A percentile compares a stretch with the other conserved stretches of the same genome.
Conservation (phyloP, 2,113 vertebrate genomes). For the Nycticryphes semicollaris region DNA sequence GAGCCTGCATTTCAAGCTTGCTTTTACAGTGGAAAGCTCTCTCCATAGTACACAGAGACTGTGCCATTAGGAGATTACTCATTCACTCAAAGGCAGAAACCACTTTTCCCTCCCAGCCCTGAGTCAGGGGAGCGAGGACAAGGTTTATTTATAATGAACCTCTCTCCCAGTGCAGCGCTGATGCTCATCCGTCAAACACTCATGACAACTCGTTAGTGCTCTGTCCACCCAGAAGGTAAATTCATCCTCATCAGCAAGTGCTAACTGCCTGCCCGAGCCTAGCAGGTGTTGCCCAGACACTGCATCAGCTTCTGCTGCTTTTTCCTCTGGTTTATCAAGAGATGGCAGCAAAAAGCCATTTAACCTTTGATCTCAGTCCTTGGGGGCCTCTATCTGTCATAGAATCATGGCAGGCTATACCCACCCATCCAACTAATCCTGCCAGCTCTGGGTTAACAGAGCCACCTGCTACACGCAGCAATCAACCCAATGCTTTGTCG, state of each 20-base stretch:
- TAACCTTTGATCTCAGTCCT: conserved; percentile 62
- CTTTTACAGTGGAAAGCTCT: not conserved
- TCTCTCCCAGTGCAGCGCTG: not conserved
- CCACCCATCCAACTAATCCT: not conserved
- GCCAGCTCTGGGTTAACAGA: fast-evolving
- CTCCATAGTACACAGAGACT: not conserved
- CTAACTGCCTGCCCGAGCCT: not conserved
- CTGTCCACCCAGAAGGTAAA: not conserved
- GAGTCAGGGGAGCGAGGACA: not conserved
- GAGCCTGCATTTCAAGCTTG: not conserved
- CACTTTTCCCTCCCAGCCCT: not conserved
- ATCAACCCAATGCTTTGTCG: fast-evolving
- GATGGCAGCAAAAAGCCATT: conserved; percentile 66
- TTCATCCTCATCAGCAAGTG: not conserved
- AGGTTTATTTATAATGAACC: not conserved
- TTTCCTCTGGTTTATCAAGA: conserved; percentile 52
- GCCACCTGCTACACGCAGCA: fast-evolving
- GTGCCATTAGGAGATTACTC: not conserved
- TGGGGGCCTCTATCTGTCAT: not conserved
- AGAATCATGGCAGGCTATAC: not conserved
- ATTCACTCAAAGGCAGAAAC: not conserved
- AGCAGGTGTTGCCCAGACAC: not conserved
- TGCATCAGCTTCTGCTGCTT: not conserved
- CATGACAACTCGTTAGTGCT: not conserved
- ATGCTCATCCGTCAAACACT: not conserved